Evolutionary conservation across 1,140 invertebrate genomes (phyloP).

Genomic region (Dendrolimus kikuchii): DNA sequence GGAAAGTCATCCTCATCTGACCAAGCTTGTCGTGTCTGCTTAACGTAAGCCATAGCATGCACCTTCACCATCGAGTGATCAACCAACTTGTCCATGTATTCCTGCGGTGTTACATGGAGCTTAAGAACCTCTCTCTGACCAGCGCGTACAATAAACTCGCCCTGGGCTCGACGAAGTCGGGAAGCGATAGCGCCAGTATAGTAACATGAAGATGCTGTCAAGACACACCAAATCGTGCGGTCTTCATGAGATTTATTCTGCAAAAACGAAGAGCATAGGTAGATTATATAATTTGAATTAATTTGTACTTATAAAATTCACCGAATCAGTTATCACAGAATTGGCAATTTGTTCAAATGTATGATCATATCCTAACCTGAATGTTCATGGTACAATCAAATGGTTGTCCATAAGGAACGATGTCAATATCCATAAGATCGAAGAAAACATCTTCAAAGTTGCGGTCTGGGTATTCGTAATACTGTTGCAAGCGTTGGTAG

Average conservation of each 20-base stretch:
- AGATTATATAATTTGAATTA: no score
- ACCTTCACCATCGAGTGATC: conserved; percentile 81
- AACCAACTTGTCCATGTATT: conserved; percentile 79
- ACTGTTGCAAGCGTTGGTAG: conserved; percentile 73
- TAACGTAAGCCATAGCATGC: conserved; percentile 77
- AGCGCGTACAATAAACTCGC: conserved; percentile 73
- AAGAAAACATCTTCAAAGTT: conserved; percentile 77
- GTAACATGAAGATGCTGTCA: conserved; percentile 77
- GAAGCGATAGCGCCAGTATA: conserved; percentile 81
- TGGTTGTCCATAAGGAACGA: conserved; percentile 76
- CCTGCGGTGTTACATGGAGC: conserved; percentile 70
- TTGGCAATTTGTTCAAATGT: no score
- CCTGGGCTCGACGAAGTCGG: conserved; percentile 77
- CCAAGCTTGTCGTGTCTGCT: conserved; percentile 80
- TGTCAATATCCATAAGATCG: conserved; percentile 79
- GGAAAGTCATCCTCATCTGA: conserved; percentile 81
- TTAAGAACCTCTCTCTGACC: conserved; percentile 72
- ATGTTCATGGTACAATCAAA: conserved; percentile 79
- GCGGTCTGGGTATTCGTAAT: conserved; percentile 73
- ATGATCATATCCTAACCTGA: conserved; percentile 52
- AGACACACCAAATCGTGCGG: conserved; percentile 75
- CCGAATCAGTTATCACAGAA: no score
- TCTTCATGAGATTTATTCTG: conserved; percentile 77
- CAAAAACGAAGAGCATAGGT: conserved; percentile 5
- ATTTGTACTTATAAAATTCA: no score